phyloP scores from a whole-genome alignment of 2,888 invertebrate species.

The Pachycephus smyrnensis region DNA sequence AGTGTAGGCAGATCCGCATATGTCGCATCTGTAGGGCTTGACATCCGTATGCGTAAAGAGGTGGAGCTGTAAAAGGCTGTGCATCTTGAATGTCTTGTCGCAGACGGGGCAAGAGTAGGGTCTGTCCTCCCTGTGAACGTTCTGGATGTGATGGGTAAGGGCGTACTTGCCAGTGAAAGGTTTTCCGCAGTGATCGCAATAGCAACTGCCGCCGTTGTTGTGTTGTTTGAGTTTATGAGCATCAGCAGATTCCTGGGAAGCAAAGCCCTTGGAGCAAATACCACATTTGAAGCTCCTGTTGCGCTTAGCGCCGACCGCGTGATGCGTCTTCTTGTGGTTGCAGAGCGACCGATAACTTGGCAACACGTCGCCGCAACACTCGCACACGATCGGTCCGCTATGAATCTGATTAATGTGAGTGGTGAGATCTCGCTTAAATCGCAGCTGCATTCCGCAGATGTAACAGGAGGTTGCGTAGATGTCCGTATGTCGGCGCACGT shows the following conservation, averaged over 20 bases:
- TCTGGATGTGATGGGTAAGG: conserved; percentile 37
- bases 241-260: conserved; percentile 15
- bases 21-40: conserved; percentile 20
- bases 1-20: conserved; percentile 16
- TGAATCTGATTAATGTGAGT: conserved; percentile 13
- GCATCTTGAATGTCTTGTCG: conserved; percentile 15
- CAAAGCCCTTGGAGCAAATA: conserved; percentile 20
- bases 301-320: neutral
- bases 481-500: conserved; percentile 8
- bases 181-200: conserved; percentile 38
- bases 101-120: conserved; percentile 17
- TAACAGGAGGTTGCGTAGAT: conserved; percentile 16
- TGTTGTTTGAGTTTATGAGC: conserved; percentile 17
- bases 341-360: conserved; percentile 17
- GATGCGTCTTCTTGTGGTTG: conserved; percentile 21
- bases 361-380: conserved; percentile 15
- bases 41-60: conserved; percentile 18
- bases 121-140: conserved; percentile 29
- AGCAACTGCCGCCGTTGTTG: conserved; percentile 18
- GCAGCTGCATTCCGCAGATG: conserved; percentile 3
- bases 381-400: conserved; percentile 14
- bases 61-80: conserved; percentile 15
- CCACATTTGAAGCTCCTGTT: conserved; percentile 18
- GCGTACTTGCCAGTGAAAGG: conserved; percentile 37
- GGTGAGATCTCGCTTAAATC: conserved; percentile 12